Base-by-base conservation (phyloP, 2,888 invertebrate species). In the Acronicta leporina region DNA sequence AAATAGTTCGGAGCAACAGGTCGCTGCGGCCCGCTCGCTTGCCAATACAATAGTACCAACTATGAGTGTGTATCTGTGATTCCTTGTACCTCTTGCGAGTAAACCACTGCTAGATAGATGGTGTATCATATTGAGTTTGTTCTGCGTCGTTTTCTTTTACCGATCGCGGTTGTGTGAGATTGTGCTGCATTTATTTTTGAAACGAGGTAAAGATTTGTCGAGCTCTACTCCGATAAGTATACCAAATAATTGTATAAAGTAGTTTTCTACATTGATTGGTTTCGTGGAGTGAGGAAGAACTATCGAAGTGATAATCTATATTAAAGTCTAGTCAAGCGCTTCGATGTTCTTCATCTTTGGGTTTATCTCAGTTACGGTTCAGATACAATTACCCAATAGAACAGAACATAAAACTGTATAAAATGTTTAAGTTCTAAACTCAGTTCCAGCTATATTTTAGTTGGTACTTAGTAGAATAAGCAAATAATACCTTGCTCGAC, bases 1-100 rank as follows among this genome's bases (percentile, higher is more conserved):
- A 94, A 94, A 94, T 94, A 94, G 94, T 92, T 92, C 86, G 81
- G 82, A 73, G 94, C 94, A 94, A 94, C 94, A 94, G 94, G 93
- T 94, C 86, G 87, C 75, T 78, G 73, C 72, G 85, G 88, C 79
- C 79, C 80, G 77, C 66, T 66, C 81, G 82, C 79, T 69, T 77
- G 79, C 63, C 88, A 86, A 86, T 86, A 91, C 92, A 91, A 92
- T 90, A 82, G 85, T 83, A 85, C 82, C 80, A 80, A 83, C 86
- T 84, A 83, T 79, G 75, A 76, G 72, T 67, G 71, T 81, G 83
- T 83, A 83, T 83, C 82, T 86, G 79, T 79, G 79, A 85, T 81
- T 77, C 82, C 81, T 81, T 83, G 81, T 84, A 69, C 59, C 68
- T 76, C 70, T 75, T 70, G 70, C 74, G 60, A 68, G 55, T 71